Evolutionary conservation across 1,140 invertebrate genomes (phyloP).

Genomic region (Orchestia grillus): DNA sequence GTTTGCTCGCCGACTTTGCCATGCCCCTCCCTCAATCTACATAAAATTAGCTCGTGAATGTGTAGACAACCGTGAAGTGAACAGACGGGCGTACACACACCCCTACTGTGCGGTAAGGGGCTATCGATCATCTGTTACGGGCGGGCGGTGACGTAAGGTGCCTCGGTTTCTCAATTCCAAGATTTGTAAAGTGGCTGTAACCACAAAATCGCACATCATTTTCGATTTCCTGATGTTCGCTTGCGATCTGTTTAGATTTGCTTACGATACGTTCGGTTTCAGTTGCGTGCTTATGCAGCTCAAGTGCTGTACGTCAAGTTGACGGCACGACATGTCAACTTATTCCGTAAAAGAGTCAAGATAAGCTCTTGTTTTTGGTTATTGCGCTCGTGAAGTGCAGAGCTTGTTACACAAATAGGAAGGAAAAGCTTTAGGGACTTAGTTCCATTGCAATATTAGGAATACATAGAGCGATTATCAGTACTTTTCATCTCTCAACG

Average conservation of each 20-base stretch:
- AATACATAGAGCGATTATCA: no score
- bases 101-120: not conserved
- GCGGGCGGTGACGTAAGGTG: not conserved
- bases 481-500: no score
- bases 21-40: not conserved
- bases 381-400: not conserved
- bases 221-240: not conserved
- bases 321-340: not conserved
- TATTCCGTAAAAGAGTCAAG: not conserved
- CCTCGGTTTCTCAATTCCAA: not conserved
- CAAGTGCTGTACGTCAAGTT: not conserved
- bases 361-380: not conserved
- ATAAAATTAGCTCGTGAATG: not conserved
- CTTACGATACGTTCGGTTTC: not conserved
- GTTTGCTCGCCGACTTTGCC: not conserved
- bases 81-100: not conserved
- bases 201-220: not conserved
- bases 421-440: no score
- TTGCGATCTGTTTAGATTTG: not conserved
- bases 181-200: not conserved
- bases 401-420: not conserved
- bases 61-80: slow-evolving; percentile 35
- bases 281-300: not conserved
- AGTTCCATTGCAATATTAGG: no score
- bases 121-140: not conserved